Evolutionary conservation across 2,797 vertebrate species (phyloP).

Genomic region (Spizella passerina): DNA sequence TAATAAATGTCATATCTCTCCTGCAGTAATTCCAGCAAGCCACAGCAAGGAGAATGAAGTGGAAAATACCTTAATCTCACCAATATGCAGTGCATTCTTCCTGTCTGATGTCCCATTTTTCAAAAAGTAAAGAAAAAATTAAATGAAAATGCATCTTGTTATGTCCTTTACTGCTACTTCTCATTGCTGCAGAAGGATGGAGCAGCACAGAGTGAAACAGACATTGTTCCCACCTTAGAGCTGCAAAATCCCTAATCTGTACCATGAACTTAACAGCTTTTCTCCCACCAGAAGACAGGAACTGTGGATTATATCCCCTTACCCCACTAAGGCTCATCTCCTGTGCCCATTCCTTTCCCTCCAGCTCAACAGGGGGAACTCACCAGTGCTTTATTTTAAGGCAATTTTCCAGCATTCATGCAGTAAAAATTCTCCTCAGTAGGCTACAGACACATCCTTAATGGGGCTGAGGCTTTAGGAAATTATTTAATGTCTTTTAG

Average conservation of each 20-base stretch:
- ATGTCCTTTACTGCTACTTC: not conserved
- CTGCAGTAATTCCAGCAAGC: not conserved
- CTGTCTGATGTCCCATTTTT: not conserved
- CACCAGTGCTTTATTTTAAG: not conserved
- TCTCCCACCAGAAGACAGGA: not conserved
- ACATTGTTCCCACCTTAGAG: fast-evolving
- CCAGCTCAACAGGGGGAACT: not conserved
- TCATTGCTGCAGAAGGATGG: not conserved
- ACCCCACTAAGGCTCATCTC: not conserved
- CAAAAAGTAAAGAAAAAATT: not conserved
- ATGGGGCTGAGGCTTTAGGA: not conserved
- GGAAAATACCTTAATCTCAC: not conserved
- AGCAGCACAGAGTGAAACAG: not conserved
- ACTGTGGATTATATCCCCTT: not conserved
- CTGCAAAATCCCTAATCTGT: not conserved
- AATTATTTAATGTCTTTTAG: not conserved
- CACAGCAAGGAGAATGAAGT: not conserved
- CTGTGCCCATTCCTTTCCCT: not conserved
- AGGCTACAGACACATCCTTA: not conserved
- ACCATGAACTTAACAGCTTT: not conserved
- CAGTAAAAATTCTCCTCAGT: not conserved
- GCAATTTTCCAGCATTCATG: not conserved
- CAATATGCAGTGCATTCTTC: not conserved
- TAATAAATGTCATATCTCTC: not conserved
- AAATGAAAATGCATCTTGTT: not conserved